Evolutionary conservation across 2,888 invertebrate genomes (phyloP).

Genomic region (Spicauda simplicius): DNA sequence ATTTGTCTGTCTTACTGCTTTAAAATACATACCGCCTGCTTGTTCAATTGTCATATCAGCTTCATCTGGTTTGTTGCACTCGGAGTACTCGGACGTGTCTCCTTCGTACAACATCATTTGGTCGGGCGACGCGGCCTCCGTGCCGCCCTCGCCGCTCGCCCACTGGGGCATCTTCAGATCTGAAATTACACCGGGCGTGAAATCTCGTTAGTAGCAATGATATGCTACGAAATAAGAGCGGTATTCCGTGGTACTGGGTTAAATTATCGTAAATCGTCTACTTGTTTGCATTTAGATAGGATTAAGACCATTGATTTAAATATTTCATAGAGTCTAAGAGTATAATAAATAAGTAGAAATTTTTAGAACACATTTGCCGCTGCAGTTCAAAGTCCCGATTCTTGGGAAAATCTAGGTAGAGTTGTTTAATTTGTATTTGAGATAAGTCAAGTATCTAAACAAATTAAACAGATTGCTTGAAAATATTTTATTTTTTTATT

Average conservation of each 20-base stretch:
- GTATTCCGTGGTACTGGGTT: neutral
- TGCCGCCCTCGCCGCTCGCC: constrained; percentile 64
- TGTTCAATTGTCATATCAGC: constrained; percentile 65
- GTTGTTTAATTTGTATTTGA: too few relatives aligned
- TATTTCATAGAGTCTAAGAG: too few relatives aligned
- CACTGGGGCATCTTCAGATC: constrained; percentile 66
- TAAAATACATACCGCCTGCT: constrained; percentile 55
- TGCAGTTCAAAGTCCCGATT: too few relatives aligned
- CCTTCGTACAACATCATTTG: constrained; percentile 63
- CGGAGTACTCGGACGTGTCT: constrained; percentile 62
- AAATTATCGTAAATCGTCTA: neutral
- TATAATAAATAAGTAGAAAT: too few relatives aligned
- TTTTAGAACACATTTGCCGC: too few relatives aligned
- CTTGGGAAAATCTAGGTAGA: too few relatives aligned
- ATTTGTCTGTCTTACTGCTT: too few relatives aligned
- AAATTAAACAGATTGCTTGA: too few relatives aligned
- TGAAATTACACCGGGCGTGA: constrained; percentile 37
- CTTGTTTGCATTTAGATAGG: too few relatives aligned
- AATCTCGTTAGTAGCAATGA: neutral
- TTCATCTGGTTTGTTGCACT: constrained; percentile 56
- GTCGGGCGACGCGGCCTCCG: constrained; percentile 63
- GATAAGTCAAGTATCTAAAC: too few relatives aligned
- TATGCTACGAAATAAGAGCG: neutral
- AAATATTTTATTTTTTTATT: too few relatives aligned
- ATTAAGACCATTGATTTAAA: too few relatives aligned